Evolutionary conservation across 2,888 invertebrate genomes (phyloP).

Genomic region (Macaria liturata): DNA sequence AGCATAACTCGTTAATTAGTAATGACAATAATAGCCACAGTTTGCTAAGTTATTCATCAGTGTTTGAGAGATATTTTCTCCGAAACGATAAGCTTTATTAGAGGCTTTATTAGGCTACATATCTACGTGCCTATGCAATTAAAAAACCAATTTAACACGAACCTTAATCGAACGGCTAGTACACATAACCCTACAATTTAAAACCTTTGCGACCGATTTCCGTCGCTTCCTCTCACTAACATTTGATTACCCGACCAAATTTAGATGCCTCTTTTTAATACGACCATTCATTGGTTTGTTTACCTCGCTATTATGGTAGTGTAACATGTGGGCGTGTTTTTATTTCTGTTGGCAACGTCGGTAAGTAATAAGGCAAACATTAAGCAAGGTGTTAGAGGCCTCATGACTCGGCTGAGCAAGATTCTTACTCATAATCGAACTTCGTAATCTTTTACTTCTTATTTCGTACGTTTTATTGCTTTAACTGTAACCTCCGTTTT

Average conservation of each 20-base stretch:
- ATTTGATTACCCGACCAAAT: constrained; percentile 49
- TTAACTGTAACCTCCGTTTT: constrained; percentile 4
- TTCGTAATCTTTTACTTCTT: constrained; percentile 24
- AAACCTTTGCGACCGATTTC: constrained; percentile 51
- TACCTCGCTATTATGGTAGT: constrained; percentile 47
- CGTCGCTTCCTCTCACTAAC: constrained; percentile 45
- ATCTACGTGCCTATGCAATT: no score
- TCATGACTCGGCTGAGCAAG: constrained; percentile 49
- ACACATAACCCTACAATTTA: constrained; percentile 52
- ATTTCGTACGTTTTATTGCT: constrained; percentile 20
- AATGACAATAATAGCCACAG: no score
- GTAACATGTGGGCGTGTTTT: constrained; percentile 64
- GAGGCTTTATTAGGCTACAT: no score
- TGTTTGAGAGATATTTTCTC: no score
- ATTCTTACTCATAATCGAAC: constrained; percentile 37
- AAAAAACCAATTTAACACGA: no score
- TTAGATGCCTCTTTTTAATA: constrained; percentile 45
- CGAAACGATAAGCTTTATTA: no score
- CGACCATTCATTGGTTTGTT: constrained; percentile 41
- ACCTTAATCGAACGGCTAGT: constrained; percentile 4
- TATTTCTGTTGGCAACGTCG: constrained; percentile 65
- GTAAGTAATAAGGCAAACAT: constrained; percentile 78
- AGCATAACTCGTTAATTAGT: no score
- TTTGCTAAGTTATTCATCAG: no score
- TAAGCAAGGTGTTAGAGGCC: constrained; percentile 64